A percentile compares a stretch with the other conserved stretches of the same genome.
Conservation (phyloP, 1,140 invertebrate species). For the Hypsibius dujardini region DNA sequence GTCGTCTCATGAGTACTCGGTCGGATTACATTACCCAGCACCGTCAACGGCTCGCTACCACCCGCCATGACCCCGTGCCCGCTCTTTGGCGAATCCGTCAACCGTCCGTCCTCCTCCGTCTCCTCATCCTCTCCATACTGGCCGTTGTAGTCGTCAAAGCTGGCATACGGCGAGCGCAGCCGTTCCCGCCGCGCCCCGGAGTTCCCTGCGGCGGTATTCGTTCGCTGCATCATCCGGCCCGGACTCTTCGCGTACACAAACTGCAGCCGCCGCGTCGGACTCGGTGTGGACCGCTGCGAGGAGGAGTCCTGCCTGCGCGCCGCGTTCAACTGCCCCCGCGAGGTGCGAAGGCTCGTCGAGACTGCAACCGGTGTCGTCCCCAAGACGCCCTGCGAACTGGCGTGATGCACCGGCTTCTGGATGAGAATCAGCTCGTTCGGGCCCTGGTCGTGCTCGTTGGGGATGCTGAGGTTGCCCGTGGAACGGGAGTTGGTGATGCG, state of each 20-base stretch:
- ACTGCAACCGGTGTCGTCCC: not conserved
- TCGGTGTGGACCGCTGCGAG: not conserved
- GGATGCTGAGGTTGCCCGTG: not conserved
- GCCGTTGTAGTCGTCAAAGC: conserved; percentile 21
- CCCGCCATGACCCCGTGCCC: not conserved
- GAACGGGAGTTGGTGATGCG: not conserved
- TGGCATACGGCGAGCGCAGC: not conserved
- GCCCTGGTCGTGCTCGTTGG: not conserved
- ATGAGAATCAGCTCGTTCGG: not conserved
- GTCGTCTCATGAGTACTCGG: not conserved
- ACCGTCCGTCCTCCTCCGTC: not conserved
- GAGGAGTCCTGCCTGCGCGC: not conserved
- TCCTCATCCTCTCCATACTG: conserved; percentile 22
- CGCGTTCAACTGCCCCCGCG: not conserved
- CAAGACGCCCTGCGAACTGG: not conserved
- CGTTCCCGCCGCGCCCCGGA: not conserved
- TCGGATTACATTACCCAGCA: not conserved
- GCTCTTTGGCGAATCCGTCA: conserved; percentile 18
- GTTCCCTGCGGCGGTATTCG: not conserved
- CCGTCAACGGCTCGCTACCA: not conserved
- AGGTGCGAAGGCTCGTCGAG: no score
- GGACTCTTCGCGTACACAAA: not conserved
- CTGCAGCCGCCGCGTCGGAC: not conserved
- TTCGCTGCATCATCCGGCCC: not conserved
- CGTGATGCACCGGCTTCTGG: conserved; percentile 2